Evolutionary conservation across 2,888 invertebrate genomes (phyloP), one percentile per base, ranked within the genome.

Genomic region (Macrosiphum euphorbiae): DNA sequence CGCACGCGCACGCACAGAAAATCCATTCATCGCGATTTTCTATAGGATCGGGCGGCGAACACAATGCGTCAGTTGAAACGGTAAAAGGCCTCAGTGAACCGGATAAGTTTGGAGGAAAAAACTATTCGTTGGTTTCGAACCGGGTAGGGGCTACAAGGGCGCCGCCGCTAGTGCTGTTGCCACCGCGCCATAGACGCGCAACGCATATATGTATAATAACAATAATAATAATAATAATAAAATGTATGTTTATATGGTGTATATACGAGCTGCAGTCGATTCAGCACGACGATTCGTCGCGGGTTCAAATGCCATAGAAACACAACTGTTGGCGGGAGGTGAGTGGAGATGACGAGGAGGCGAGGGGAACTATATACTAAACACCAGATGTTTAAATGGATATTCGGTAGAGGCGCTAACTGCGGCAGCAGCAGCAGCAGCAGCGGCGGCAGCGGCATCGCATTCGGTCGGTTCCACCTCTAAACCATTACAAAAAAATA

Each of bases 41-140:
- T 86, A 90, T 90, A 41, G 93, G 85, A 93, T 26, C 78, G 55
- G 67, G 20, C 58, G 92, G 44, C 24, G 50, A 86, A 87, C n/a
- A 94, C 94, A 94, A 94, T 90, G 86, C 94, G 28, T 24, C 84
- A 86, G 86, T 61, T 67, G 41, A 84, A 90, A 94, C 90, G 94
- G 94, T 94, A 94, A 94, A 94, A 94, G 94, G 94, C 94, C 90
- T 90, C 94, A 87, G 94, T 87, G 94, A 94, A 94, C 94, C 90
- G 94, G 90, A 94, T 86, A 67, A 90, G 85, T 90, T 94, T 41
- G 61, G 61, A 58, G 35, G 52, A 92, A 89, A 93, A 85, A 92
- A 88, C 52, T 78, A 78, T 61, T 86, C 91, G 85, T 91, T 41
- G 91, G 86, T 91, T 91, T 78, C 52, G 52, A 85, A 10, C 11